Evolutionary conservation across 2,888 invertebrate genomes (phyloP), one percentile per base, ranked within the genome.

Genomic region (Toxonevra muliebris): DNA sequence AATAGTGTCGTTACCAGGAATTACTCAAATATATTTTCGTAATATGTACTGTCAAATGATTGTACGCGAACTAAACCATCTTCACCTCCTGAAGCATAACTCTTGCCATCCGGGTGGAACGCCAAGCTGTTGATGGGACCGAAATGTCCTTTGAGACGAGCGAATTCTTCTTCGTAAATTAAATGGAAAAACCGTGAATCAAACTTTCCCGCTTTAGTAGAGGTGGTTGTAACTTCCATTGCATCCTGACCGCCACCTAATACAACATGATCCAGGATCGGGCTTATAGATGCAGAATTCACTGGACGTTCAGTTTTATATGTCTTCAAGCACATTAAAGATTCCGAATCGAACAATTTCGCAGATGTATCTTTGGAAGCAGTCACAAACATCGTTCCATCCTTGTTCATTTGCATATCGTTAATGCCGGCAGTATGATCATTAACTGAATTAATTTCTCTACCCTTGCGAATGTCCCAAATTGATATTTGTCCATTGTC

Each of bases 241-340:
- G 99, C 99, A 85, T 99, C 99, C 87, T 99, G 99, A 78, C 99
- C 99, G 85, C 99, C 99, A 69, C 99, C 99, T 55, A 99, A 88
- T 1, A 97, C 94, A 8, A 98, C 98, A 87, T 99, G 98, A 85
- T 98, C 97, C 66, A 91, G 87, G 74, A 95, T 93, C 0, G 99
- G 98, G 73, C 98, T 97, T 71, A 99, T 93, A 1, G 98, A 93
- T 0, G 98, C 99, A 0, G 98, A 98, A 85, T 99, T 99, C 0
- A 99, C 96, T 0, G 98, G 98, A 73, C 98, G 89, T 82, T 98
- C 98, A 0, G 98, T 98, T 87, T 96, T 97, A 87, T 97, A 99
- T 8, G 94, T 94, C 84, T 99, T 99, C 72, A 98, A 86, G 53
- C 92, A 89, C 84, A 94, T 90, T 68, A 99, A 86, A 13, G 93